Evolutionary conservation across 1,140 invertebrate genomes (phyloP).

Genomic region (Bombus waltoni): DNA sequence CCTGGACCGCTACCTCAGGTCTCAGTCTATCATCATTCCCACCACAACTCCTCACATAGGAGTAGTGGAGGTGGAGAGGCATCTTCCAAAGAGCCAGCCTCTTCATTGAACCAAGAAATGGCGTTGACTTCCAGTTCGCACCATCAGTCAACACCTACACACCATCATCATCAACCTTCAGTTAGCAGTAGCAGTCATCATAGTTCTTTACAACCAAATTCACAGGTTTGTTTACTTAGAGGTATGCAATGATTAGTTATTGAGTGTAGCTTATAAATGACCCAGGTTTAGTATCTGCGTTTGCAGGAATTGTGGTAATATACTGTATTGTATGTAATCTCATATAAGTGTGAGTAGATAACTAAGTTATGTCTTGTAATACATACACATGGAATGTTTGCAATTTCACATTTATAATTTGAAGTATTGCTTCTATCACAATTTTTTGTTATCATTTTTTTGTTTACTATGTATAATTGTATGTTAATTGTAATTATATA

Average conservation of each 20-base stretch:
- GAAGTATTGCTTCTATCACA: background rate
- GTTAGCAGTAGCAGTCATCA: constrained; percentile 78
- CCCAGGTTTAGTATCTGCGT: constrained; percentile 43
- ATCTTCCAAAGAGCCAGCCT: constrained; percentile 74
- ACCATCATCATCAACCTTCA: constrained; percentile 78
- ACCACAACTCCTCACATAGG: constrained; percentile 76
- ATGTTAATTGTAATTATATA: constrained; percentile 1
- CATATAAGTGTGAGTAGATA: constrained; percentile 49
- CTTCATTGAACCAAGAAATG: constrained; percentile 78
- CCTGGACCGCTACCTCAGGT: constrained; percentile 83
- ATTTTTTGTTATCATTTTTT: background rate
- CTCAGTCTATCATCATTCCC: constrained; percentile 80
- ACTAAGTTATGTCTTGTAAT: constrained; percentile 14
- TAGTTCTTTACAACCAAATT: constrained; percentile 75
- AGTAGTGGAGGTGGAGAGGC: constrained; percentile 70
- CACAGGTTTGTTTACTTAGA: constrained; percentile 81
- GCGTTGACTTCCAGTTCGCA: constrained; percentile 75
- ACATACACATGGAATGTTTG: constrained; percentile 23
- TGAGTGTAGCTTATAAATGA: constrained; percentile 46
- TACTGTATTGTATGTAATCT: constrained; percentile 25
- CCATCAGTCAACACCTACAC: constrained; percentile 75
- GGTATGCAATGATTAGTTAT: constrained; percentile 62
- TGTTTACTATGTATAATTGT: background rate
- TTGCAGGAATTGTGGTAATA: constrained; percentile 53
- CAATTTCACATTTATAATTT: constrained; percentile 25